Percentiles rank a stretch among this genome's conserved stretches.
These are phyloP conservation scores for Esox niger DNA, from an alignment of 2,113 vertebrate species.

Conservation along the genomic window DNA sequence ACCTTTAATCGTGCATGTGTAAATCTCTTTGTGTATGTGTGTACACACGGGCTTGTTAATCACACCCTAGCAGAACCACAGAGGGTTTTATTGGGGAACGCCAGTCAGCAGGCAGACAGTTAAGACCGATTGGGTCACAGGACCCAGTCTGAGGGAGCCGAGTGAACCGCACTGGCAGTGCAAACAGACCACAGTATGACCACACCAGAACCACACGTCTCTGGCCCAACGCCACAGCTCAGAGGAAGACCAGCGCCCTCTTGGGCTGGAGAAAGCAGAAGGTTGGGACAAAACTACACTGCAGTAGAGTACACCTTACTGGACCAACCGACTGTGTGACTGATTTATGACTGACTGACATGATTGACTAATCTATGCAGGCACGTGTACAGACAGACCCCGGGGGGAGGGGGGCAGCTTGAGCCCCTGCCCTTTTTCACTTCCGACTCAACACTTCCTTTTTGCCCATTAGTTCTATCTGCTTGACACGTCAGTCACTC, in stretches of 20 bases:
- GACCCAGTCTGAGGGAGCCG: conserved; percentile 41
- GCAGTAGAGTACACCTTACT: too few species aligned
- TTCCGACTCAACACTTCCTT: too few species aligned
- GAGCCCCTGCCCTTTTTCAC: too few species aligned
- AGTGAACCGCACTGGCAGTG: conserved; percentile 52
- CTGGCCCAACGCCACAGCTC: conserved; percentile 3
- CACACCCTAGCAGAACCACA: not conserved
- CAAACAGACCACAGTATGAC: conserved; percentile 56
- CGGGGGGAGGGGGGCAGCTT: too few species aligned
- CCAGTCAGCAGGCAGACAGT: not conserved
- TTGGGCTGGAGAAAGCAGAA: not conserved
- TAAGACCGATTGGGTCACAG: conserved; percentile 47
- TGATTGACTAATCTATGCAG: too few species aligned
- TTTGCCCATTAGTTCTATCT: too few species aligned
- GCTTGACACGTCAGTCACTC: too few species aligned
- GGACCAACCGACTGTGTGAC: conserved; percentile 1
- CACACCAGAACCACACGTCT: conserved; percentile 56
- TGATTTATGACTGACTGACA: too few species aligned
- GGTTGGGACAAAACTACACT: not conserved
- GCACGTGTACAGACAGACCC: too few species aligned
- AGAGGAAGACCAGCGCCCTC: not conserved
- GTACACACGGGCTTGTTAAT: conserved; percentile 13
- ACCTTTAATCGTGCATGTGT: too few species aligned
- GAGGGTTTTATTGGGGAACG: not conserved
- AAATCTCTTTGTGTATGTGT: conserved; percentile 10